Conservation (phyloP, 2,113 vertebrate species). For the Tupaia chinensis region DNA sequence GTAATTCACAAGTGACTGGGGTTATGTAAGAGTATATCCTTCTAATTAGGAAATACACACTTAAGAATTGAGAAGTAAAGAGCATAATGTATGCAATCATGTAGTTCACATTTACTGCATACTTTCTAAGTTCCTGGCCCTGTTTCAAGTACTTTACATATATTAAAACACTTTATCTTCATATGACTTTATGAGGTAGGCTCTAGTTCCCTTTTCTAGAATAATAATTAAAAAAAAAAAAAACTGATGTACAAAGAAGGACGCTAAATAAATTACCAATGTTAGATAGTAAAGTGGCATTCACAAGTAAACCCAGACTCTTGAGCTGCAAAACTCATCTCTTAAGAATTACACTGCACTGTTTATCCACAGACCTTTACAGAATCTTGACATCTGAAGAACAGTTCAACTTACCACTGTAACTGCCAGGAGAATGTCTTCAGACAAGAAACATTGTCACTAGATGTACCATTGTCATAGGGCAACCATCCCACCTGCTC, state of each 20-base stretch:
- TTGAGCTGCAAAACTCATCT: background rate
- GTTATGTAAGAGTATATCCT: background rate
- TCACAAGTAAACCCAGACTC: background rate
- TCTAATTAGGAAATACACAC: background rate
- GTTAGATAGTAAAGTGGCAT: background rate
- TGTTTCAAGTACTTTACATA: background rate
- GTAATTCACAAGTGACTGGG: background rate
- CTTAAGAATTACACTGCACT: background rate
- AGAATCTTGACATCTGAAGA: background rate
- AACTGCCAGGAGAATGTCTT: background rate
- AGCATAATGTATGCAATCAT: background rate
- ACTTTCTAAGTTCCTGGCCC: background rate
- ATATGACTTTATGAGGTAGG: background rate
- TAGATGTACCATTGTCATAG: background rate
- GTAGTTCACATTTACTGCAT: background rate
- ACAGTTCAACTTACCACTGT: background rate
- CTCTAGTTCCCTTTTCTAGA: background rate
- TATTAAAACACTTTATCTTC: conserved; percentile 13
- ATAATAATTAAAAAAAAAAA: background rate
- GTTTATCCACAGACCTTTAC: background rate
- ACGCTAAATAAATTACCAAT: background rate
- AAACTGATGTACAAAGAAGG: background rate
- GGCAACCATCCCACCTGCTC: background rate
- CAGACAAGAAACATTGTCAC: background rate
- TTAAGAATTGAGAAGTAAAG: background rate